A percentile compares a stretch with the other conserved stretches of the same genome.
These are phyloP conservation scores for Gastracanthus pulcherrimus DNA, from an alignment of 2,888 invertebrate genomes.

Conservation along the genomic window DNA sequence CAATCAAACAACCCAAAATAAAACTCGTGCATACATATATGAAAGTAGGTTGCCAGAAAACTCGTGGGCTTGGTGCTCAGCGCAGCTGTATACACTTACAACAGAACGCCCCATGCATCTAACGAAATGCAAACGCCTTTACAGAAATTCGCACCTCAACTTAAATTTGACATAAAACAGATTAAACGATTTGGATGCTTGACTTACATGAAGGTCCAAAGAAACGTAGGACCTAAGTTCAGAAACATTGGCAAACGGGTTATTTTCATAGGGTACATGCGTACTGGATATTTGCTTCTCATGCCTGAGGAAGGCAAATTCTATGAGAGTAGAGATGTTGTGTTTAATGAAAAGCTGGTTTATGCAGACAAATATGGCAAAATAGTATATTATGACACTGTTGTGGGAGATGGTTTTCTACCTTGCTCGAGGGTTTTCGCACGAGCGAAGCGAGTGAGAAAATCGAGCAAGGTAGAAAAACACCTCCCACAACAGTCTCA, in stretches of 20 bases:
- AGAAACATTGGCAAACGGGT: constrained; percentile 4
- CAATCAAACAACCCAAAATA: not conserved
- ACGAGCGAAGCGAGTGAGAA: no score
- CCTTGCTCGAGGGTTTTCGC: no score
- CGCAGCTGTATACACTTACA: no score
- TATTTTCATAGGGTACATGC: constrained; percentile 21
- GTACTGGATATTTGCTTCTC: constrained; percentile 57
- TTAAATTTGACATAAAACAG: constrained; percentile 47
- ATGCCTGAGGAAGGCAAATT: constrained; percentile 57
- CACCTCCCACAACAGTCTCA: no score
- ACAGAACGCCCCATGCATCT: constrained; percentile 50
- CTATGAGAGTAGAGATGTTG: constrained; percentile 36
- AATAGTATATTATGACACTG: no score
- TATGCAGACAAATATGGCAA: constrained; percentile 56
- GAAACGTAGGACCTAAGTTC: constrained; percentile 33
- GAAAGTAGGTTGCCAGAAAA: constrained; percentile 56
- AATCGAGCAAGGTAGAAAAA: no score
- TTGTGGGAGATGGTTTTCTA: no score
- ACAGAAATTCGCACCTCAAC: constrained; percentile 43
- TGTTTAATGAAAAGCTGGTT: constrained; percentile 60
- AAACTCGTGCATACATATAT: no score
- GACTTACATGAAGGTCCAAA: constrained; percentile 52
- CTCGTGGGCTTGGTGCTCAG: constrained; percentile 55
- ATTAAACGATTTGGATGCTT: constrained; percentile 54
- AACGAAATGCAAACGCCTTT: constrained; percentile 46